Conservation (phyloP, 2,113 vertebrate genomes). For the Lasiurus cinereus region DNA sequence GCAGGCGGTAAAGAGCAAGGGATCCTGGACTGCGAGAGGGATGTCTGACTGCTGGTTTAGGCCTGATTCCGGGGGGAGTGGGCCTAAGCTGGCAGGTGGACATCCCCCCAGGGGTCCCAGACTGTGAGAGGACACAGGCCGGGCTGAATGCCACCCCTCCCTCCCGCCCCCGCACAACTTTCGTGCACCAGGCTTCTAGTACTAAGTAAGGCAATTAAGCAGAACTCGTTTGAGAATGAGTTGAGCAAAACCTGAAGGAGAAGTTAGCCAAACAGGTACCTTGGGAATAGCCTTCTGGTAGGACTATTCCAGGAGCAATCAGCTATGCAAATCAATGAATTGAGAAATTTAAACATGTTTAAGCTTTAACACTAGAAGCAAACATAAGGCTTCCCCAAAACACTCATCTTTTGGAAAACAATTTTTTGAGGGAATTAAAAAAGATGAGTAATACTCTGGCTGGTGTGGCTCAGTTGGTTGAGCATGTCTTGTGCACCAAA, state of each 20-base stretch:
- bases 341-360: background rate
- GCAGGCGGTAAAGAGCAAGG: no score
- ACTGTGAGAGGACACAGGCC: no score
- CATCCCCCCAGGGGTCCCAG: no score
- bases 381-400: background rate
- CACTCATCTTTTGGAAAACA: constrained; percentile 43
- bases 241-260: background rate
- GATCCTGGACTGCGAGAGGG: no score
- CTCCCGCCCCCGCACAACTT: no score
- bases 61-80: no score
- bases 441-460: background rate
- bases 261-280: background rate
- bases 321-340: constrained; percentile 32
- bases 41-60: no score
- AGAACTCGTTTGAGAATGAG: background rate
- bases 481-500: no score
- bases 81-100: no score
- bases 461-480: no score
- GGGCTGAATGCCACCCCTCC: no score
- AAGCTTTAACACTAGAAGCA: constrained; percentile 28
- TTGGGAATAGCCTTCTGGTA: background rate
- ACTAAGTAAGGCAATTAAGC: background rate
- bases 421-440: background rate
- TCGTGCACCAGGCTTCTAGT: no score
- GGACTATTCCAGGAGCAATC: background rate